Conservation (phyloP, 2,888 invertebrate species). For the Perithous albicinctus region DNA sequence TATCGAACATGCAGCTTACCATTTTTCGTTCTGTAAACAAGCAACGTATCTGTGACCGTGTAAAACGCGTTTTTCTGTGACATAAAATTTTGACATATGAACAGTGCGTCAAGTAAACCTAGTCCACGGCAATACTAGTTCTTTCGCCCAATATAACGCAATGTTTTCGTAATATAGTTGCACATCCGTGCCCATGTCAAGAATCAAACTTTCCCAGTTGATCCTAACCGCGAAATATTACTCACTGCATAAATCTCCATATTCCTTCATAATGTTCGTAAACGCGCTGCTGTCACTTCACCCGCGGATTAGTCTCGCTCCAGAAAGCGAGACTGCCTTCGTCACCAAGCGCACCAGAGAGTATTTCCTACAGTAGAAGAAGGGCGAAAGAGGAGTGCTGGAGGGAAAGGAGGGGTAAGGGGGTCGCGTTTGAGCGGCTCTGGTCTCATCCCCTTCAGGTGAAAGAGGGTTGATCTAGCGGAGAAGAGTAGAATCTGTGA, state of each 20-base stretch:
- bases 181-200: neutral
- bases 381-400: neutral
- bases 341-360: constrained; percentile 27
- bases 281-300: constrained; percentile 51
- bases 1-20: too few relatives aligned
- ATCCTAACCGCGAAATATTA: constrained; percentile 3
- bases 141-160: too few relatives aligned
- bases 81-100: too few relatives aligned
- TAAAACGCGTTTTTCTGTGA: too few relatives aligned
- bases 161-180: constrained; percentile 14
- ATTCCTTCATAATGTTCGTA: constrained; percentile 28
- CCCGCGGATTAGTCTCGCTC: constrained; percentile 60
- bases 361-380: constrained; percentile 42
- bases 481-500: neutral
- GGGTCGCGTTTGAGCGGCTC: constrained; percentile 15
- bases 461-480: neutral
- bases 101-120: too few relatives aligned
- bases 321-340: constrained; percentile 58
- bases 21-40: too few relatives aligned
- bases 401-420: neutral
- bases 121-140: too few relatives aligned
- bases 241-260: neutral
- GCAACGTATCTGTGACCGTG: too few relatives aligned
- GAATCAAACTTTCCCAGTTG: neutral
- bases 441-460: constrained; percentile 14